phyloP scores from a whole-genome alignment of 2,797 vertebrate species.

The Lycodopsis pacificus region DNA sequence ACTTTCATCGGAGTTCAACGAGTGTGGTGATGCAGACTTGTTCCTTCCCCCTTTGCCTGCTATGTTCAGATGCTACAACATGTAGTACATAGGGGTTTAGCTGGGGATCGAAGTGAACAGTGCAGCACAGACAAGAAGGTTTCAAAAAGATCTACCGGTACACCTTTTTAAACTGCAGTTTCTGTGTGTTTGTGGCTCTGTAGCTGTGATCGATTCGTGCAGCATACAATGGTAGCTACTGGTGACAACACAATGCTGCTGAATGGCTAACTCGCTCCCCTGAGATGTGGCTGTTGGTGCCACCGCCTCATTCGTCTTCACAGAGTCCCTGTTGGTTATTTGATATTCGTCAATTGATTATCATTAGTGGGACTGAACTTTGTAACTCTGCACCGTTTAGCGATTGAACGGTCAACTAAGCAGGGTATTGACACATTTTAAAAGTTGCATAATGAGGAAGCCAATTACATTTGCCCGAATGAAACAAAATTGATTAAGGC shows the following conservation, averaged over 20 bases:
- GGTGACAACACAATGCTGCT: conserved; percentile 24
- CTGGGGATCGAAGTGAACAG: neutral
- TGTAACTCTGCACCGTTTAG: conserved; percentile 45
- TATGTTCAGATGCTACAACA: conserved; percentile 17
- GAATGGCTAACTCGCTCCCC: conserved; percentile 14
- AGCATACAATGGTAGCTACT: conserved; percentile 16
- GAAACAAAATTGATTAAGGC: conserved; percentile 72
- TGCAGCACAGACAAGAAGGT: conserved; percentile 7
- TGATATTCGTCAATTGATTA: conserved; percentile 78
- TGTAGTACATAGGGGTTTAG: conserved; percentile 6
- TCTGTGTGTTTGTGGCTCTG: conserved; percentile 29
- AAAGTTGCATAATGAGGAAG: conserved; percentile 71
- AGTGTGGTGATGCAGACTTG: conserved; percentile 51
- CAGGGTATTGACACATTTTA: conserved; percentile 73
- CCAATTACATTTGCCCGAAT: conserved; percentile 74
- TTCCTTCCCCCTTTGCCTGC: conserved; percentile 19
- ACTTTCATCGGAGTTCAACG: conserved; percentile 62
- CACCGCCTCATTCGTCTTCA: conserved; percentile 54
- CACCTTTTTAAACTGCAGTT: conserved; percentile 24
- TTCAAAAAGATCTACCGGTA: conserved; percentile 34
- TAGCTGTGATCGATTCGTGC: conserved; percentile 38
- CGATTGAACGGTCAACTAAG: conserved; percentile 66
- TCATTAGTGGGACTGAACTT: conserved; percentile 53
- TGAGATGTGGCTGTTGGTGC: conserved; percentile 24
- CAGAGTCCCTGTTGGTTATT: conserved; percentile 53